phyloP scores from a whole-genome alignment of 2,113 vertebrate genomes.

The Nesoenas mayeri region DNA sequence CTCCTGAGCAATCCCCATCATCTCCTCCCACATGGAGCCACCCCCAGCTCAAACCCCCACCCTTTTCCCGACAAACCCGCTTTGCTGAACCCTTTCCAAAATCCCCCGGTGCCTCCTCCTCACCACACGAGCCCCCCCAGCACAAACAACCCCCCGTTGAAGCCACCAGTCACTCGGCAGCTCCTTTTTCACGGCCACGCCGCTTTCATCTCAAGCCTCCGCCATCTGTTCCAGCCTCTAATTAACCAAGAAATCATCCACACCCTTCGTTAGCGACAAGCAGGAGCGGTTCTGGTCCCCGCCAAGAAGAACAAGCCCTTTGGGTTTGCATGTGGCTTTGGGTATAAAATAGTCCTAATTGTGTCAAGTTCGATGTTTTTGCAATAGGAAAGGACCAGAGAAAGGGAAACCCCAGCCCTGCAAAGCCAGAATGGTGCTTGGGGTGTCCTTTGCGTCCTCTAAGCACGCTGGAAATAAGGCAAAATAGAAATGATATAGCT shows the following conservation, averaged over 20 bases:
- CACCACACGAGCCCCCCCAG: not conserved
- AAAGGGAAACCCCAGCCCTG: no score
- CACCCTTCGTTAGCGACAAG: not conserved
- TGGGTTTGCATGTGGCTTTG: accelerated
- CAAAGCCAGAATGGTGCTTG: accelerated
- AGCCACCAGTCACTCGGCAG: not conserved
- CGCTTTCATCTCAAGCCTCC: not conserved
- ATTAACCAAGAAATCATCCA: not conserved
- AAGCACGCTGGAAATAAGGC: not conserved
- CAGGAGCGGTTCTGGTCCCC: accelerated
- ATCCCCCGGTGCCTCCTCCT: not conserved
- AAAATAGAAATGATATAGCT: not conserved
- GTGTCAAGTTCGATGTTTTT: accelerated
- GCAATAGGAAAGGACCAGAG: accelerated
- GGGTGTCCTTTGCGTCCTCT: not conserved
- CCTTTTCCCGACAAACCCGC: not conserved
- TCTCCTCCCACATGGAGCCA: no score
- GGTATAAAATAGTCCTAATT: not conserved
- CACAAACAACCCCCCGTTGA: not conserved
- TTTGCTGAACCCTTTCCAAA: not conserved
- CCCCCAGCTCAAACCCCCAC: not conserved
- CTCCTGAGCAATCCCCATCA: no score
- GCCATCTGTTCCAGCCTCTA: slow-evolving; percentile 30
- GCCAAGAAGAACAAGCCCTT: not conserved
- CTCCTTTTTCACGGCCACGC: not conserved